These are phyloP conservation scores for Uria lomvia DNA, from an alignment of 2,113 vertebrate genomes.

Conservation along the genomic window DNA sequence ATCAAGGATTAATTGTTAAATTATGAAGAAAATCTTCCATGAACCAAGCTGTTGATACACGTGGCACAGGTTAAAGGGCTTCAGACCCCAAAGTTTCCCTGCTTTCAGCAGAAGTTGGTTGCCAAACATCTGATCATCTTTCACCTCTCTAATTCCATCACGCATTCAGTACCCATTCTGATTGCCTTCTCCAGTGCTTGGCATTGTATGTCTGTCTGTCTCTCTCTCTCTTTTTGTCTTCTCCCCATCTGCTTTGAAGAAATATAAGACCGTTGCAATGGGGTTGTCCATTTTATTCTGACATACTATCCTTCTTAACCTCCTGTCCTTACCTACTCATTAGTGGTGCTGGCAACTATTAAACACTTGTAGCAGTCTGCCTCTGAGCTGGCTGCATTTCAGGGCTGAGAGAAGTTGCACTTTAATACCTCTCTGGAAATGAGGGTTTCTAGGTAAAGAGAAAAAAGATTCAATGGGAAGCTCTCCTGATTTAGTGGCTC, in stretches of 20 bases:
- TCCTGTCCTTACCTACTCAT: constrained; percentile 5
- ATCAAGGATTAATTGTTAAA: background rate
- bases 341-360: background rate
- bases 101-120: background rate
- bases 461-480: background rate
- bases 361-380: background rate
- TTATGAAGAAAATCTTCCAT: background rate
- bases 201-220: background rate
- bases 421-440: background rate
- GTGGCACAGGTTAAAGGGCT: background rate
- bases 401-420: background rate
- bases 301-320: background rate
- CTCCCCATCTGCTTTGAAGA: background rate
- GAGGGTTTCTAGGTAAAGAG: background rate
- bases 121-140: background rate
- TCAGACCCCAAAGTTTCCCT: background rate
- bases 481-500: background rate
- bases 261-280: background rate
- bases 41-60: background rate
- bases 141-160: background rate
- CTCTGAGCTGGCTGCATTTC: background rate
- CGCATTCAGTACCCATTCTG: background rate
- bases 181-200: background rate
- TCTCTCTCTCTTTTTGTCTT: background rate
- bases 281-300: background rate